A percentile compares a stretch with the other conserved stretches of the same genome.
These are phyloP conservation scores for Etheostoma spectabile DNA, from an alignment of 2,113 vertebrate genomes.

Conservation along the genomic window DNA sequence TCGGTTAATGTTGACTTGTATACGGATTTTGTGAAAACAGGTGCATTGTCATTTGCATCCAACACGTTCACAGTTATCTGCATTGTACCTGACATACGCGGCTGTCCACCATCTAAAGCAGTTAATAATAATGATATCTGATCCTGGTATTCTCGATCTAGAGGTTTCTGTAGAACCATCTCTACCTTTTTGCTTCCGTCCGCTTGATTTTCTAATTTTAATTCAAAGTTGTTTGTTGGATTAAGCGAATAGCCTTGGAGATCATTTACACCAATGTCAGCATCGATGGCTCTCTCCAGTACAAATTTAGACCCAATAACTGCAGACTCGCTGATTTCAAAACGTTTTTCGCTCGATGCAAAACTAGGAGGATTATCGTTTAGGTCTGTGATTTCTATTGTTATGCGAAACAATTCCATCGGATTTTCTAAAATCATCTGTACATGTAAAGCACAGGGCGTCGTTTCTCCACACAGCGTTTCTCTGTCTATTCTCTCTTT, in stretches of 20 bases:
- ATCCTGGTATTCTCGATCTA: conserved; percentile 62
- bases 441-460: conserved; percentile 76
- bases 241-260: conserved; percentile 84
- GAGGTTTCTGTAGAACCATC: conserved; percentile 67
- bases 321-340: conserved; percentile 68
- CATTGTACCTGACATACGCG: conserved; percentile 63
- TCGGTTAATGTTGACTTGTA: conserved; percentile 81
- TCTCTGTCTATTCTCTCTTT: conserved; percentile 83
- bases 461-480: conserved; percentile 77
- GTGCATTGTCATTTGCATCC: conserved; percentile 76
- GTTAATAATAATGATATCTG: conserved; percentile 60
- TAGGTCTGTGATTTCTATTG: conserved; percentile 74
- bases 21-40: conserved; percentile 65
- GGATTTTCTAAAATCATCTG: conserved; percentile 77
- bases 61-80: conserved; percentile 64
- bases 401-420: conserved; percentile 69
- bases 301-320: conserved; percentile 70
- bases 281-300: conserved; percentile 43
- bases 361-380: conserved; percentile 78
- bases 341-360: conserved; percentile 36
- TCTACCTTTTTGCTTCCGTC: conserved; percentile 71
- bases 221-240: conserved; percentile 72
- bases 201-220: conserved; percentile 66
- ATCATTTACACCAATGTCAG: conserved; percentile 60
- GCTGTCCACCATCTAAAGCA: conserved; percentile 62